Percentiles rank a stretch among this genome's conserved stretches.
Conservation (phyloP, 1,140 invertebrate species). For the Pseudomyrmex flavicornis region DNA sequence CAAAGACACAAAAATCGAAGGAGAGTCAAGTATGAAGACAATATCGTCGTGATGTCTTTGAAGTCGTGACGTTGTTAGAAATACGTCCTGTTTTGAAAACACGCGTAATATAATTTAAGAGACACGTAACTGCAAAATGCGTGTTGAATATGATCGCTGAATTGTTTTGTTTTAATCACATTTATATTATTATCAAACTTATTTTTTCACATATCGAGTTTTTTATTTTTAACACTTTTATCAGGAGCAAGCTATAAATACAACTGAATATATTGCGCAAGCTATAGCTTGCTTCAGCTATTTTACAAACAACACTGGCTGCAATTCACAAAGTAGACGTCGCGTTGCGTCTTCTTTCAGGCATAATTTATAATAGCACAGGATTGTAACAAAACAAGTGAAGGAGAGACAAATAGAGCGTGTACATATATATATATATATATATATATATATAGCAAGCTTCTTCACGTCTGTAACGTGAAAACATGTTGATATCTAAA, state of each 20-base stretch:
- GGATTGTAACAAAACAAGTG: no score
- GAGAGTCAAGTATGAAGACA: neutral
- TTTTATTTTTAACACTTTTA: neutral
- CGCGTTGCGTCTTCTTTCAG: no score
- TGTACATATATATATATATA: no score
- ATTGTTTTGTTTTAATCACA: neutral
- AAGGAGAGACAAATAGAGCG: no score
- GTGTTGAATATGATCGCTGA: no score
- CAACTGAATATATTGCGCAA: neutral
- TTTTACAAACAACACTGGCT: neutral
- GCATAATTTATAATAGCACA: no score
- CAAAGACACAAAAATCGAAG: neutral
- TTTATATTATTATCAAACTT: neutral
- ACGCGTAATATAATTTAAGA: no score
- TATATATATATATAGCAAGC: no score
- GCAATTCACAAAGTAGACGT: neutral
- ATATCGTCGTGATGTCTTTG: neutral
- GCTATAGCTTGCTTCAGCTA: neutral
- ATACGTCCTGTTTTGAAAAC: no score
- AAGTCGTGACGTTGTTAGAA: conserved; percentile 18
- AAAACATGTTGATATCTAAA: no score
- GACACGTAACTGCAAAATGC: no score
- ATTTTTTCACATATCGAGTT: neutral
- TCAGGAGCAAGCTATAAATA: neutral
- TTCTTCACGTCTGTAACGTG: no score